Percentiles rank a stretch among this genome's conserved stretches.
These are phyloP conservation scores for Pelagia noctiluca DNA, from an alignment of 30 jellyfish, hydroid and myxozoan genomes.

Conservation along the genomic window DNA sequence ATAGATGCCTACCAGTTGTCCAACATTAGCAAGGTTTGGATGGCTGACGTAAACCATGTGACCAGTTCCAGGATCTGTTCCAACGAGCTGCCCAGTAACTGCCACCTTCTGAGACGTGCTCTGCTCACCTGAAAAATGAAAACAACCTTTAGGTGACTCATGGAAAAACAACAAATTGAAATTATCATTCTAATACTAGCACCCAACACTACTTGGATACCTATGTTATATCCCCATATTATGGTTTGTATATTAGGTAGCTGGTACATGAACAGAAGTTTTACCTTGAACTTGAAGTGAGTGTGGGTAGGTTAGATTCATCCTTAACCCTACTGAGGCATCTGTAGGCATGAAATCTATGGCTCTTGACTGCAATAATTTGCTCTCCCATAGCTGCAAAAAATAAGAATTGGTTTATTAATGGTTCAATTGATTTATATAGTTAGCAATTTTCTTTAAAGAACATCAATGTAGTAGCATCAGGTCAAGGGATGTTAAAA, in stretches of 20 bases:
- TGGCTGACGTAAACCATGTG: slow-evolving; percentile 89
- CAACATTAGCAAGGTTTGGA: slow-evolving; percentile 88
- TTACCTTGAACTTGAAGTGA: slow-evolving; percentile 55
- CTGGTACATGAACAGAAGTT: too few relatives aligned
- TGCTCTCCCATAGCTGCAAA: slow-evolving; percentile 96
- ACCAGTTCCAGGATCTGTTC: slow-evolving; percentile 72
- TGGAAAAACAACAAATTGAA: background rate
- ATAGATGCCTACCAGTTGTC: slow-evolving; percentile 92
- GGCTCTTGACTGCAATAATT: slow-evolving; percentile 95
- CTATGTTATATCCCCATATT: too few relatives aligned
- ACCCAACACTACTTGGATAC: too few relatives aligned
- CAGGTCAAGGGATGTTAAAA: too few relatives aligned
- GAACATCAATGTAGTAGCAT: too few relatives aligned
- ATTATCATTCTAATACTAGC: too few relatives aligned
- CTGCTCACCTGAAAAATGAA: slow-evolving; percentile 45
- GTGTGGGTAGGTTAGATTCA: slow-evolving; percentile 90
- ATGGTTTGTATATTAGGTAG: too few relatives aligned
- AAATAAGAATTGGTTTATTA: too few relatives aligned
- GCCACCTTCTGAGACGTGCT: slow-evolving; percentile 55
- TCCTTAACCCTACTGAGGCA: slow-evolving; percentile 73
- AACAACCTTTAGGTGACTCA: background rate
- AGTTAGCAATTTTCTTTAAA: too few relatives aligned
- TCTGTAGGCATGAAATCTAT: slow-evolving; percentile 95
- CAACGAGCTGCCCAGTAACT: slow-evolving; percentile 61
- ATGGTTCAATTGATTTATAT: too few relatives aligned